phyloP scores from a whole-genome alignment of 2,113 vertebrate genomes.

The Parus major region DNA sequence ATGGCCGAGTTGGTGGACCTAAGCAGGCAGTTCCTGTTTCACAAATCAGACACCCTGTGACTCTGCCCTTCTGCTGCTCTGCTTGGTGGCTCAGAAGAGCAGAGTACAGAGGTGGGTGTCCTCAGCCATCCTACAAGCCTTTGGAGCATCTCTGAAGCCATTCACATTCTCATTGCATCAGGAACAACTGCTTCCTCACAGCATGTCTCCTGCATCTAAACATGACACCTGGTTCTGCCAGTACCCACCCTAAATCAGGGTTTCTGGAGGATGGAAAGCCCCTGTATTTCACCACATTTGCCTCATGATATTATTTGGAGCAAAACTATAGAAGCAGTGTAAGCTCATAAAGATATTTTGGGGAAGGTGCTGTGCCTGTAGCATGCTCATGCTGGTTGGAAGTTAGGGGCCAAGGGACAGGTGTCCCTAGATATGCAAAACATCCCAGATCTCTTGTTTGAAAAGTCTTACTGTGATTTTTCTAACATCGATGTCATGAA shows the following conservation, averaged over 20 bases:
- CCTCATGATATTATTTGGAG: not conserved
- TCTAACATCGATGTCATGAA: not conserved
- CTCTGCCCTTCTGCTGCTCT: not conserved
- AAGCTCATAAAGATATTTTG: not conserved
- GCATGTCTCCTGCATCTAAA: not conserved
- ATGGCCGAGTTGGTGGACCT: not conserved
- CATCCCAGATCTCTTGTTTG: not conserved
- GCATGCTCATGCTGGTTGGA: not conserved
- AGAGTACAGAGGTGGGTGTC: not conserved
- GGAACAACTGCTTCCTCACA: not conserved
- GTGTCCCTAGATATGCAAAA: not conserved
- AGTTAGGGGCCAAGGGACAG: not conserved
- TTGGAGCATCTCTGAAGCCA: not conserved
- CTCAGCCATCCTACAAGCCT: not conserved
- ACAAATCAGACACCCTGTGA: not conserved
- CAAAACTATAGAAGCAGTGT: not conserved
- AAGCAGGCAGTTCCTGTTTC: not conserved
- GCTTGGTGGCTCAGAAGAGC: not conserved
- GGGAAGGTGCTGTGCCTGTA: not conserved
- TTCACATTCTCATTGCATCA: not conserved
- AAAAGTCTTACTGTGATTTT: not conserved
- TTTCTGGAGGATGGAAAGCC: not conserved
- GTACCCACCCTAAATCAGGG: not conserved
- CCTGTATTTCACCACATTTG: not conserved
- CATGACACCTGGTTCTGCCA: not conserved